Evolutionary conservation across 2,888 invertebrate species (phyloP), one percentile per base, ranked within the genome.

Genomic region (Eurois occulta): DNA sequence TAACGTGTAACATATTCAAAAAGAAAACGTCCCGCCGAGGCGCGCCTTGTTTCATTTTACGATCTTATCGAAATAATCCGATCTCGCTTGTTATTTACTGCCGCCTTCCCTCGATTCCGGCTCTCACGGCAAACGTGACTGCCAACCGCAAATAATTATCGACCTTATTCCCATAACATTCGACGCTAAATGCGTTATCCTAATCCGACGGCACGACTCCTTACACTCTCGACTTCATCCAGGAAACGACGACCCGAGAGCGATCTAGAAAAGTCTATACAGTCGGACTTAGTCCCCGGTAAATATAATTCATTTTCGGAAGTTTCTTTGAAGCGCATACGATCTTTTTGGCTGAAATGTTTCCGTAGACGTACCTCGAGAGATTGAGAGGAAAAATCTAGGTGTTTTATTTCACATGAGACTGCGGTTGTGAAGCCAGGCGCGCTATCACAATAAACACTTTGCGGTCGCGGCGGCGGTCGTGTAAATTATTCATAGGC

Each of bases 11-110:
- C 93, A 93, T 94, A 95, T 95, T 95, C 94, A 92, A 93, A 93
- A 94, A 92, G 92, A 94, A 94, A 95, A 93, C 93, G 94, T 95
- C 95, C 94, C 94, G 91, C 90, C 89, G 94, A 93, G 93, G 92
- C 94, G 91, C 92, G 94, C 93, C 95, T 95, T 96, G 96, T 96
- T 96, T 96, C 96, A 96, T 96, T 96, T 96, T 96, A 96, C 95
- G 96, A 96, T 96, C 95, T 96, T 96, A 96, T 96, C 96, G 96
- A 96, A 95, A 96, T 96, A 96, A 96, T 96, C 96, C 95, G 95
- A 96, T 96, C 96, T 94, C 92, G 91, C 94, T 94, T 94, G 95
- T 96, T 96, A 96, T 96, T 96, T 96, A 96, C 96, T 95, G 92
- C 96, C 93, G 91, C 92, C 94, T 95, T 94, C 94, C 94, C 94